Evolutionary conservation across 1,140 invertebrate genomes (phyloP), one percentile per base, ranked within the genome.

Genomic region (Epicauta chinensis): DNA sequence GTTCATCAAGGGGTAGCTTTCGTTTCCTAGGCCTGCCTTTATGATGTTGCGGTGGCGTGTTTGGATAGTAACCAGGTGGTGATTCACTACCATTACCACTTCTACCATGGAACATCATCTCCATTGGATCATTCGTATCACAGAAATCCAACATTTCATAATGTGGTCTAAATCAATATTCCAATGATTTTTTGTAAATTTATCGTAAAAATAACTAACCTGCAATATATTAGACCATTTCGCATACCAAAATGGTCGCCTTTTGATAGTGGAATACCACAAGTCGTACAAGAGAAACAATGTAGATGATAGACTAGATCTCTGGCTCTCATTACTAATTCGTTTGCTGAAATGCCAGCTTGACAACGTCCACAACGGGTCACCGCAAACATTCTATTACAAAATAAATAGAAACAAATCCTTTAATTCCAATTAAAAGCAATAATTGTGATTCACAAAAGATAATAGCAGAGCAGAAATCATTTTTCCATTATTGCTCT

Each of bases 191-290:
- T 14, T 16, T 15, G 4, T 5, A 36, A 44, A 52, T 4, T 23
- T 9, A n/a, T 5, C 13, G 14, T 9, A 23, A 5, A 51, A 38
- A 3, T 14, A 31, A 58, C 65, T 70, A 77, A 82, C 67, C 81
- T 75, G 73, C 86, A 89, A 69, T 86, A 87, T 49, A 88, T 79
- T n/a, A 86, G 75, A 15, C 82, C 82, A 59, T 85, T 82, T 50
- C 85, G 77, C 77, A 91, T 86, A 11, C 91, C 91, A 72, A 93
- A 95, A 60, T 92, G 87, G 70, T 96, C 93, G 17, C 93, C 86
- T 68, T 87, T 87, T 51, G 84, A 83, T 31, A 89, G 72, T 16
- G 81, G 77, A 10, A 79, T 77, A 44, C 88, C 84, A 73, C 93
- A 96, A 42, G 87, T 82, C 13, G 84, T 81, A 68, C 92, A 97